Evolutionary conservation across 2,797 vertebrate species (phyloP).

Genomic region (Sebastes paucispinis): DNA sequence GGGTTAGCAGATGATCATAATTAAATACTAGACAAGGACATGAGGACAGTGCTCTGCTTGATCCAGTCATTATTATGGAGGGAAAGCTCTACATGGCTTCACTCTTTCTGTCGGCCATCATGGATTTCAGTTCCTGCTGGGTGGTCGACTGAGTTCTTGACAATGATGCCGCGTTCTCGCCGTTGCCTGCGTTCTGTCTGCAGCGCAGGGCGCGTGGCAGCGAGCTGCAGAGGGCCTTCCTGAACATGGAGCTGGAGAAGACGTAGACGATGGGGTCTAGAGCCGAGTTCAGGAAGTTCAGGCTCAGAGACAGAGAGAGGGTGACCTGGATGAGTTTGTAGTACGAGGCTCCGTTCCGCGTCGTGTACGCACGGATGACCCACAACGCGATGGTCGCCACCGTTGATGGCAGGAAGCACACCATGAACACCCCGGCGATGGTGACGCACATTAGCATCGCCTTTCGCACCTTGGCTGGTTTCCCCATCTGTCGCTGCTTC

Average conservation of each 20-base stretch:
- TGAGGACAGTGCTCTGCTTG: neutral
- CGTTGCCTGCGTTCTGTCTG: accelerated
- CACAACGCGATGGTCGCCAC: conserved; percentile 74
- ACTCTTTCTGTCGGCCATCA: neutral
- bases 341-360: conserved; percentile 60
- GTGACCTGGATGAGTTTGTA: conserved; percentile 71
- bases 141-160: conserved; percentile 40
- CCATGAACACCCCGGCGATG: conserved; percentile 65
- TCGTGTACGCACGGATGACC: neutral
- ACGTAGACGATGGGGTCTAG: conserved; percentile 77
- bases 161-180: accelerated
- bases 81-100: neutral
- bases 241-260: conserved; percentile 79
- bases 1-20: too few species aligned
- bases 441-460: conserved; percentile 59
- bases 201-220: conserved; percentile 42
- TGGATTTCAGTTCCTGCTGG: conserved; percentile 49
- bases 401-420: conserved; percentile 77
- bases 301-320: conserved; percentile 66
- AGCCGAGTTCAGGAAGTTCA: conserved; percentile 81
- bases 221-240: conserved; percentile 51
- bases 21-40: too few species aligned
- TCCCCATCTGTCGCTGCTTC: conserved; percentile 63
- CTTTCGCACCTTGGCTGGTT: conserved; percentile 55
- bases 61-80: neutral